These are phyloP conservation scores for Malurus alboscapulatus DNA, from an alignment of 2,113 vertebrate species.

Conservation along the genomic window DNA sequence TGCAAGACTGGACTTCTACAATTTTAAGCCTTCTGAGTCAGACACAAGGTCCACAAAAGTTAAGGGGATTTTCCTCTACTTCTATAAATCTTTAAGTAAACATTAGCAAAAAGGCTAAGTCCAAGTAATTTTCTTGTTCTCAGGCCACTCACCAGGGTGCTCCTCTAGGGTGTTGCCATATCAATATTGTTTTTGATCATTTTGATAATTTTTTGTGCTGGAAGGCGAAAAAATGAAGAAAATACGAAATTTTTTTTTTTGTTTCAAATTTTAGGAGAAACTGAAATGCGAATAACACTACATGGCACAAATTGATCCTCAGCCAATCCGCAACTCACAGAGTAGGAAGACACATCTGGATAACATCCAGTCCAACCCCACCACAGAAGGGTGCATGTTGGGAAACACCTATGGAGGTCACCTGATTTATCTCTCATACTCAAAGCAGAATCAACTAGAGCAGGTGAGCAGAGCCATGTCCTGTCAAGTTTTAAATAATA, in stretches of 20 bases:
- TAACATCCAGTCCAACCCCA: neutral
- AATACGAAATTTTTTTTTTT: neutral
- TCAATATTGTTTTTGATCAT: neutral
- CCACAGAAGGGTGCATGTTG: neutral
- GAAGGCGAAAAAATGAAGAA: neutral
- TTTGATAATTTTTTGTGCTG: no score
- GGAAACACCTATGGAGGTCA: neutral
- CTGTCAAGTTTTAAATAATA: neutral
- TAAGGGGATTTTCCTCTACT: neutral
- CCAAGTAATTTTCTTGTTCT: neutral
- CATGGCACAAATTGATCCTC: neutral
- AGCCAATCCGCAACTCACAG: neutral
- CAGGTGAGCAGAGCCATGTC: neutral
- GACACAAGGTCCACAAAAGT: neutral
- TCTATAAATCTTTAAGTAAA: neutral
- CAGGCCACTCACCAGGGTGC: neutral
- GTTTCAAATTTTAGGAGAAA: neutral
- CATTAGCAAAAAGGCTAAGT: neutral
- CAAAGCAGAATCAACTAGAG: neutral
- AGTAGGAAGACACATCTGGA: neutral
- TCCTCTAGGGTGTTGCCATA: neutral
- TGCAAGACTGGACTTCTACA: neutral
- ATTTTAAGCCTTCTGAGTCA: neutral
- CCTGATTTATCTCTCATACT: neutral
- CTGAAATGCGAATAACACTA: neutral